These are phyloP conservation scores for Ciona savignyi DNA, from an alignment of 23 tunicate genomes.

Conservation along the genomic window DNA sequence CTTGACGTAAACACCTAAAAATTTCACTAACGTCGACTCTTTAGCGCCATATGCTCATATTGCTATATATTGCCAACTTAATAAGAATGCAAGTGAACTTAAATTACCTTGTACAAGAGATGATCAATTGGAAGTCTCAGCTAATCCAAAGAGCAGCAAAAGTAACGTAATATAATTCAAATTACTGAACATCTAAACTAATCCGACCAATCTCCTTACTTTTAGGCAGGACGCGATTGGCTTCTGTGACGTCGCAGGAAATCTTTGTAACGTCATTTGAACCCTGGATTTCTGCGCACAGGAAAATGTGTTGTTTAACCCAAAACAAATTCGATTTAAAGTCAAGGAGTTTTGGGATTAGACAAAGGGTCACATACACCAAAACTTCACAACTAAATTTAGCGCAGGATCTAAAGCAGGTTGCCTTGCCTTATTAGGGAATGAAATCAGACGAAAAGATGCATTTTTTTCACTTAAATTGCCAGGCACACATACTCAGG, in stretches of 20 bases:
- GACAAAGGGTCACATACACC: not conserved
- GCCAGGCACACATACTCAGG: no score
- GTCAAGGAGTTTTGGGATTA: not conserved
- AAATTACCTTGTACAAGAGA: no score
- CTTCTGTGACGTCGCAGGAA: constrained; percentile 27
- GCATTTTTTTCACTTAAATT: no score
- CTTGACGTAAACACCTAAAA: no score
- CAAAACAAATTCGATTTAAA: constrained; percentile 1
- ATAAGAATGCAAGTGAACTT: no score
- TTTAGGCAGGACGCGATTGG: not conserved
- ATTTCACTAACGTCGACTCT: no score
- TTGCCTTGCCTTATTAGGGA: not conserved
- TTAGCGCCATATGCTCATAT: no score
- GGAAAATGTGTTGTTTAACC: constrained; percentile 9
- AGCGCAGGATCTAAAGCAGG: not conserved
- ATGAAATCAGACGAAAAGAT: not conserved
- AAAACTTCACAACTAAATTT: not conserved
- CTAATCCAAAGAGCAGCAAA: no score
- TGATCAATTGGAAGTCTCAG: no score
- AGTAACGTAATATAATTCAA: no score
- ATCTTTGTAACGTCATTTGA: constrained; percentile 9
- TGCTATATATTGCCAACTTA: no score
- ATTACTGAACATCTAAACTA: no score
- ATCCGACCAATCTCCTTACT: not conserved
- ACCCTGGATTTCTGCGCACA: not conserved